These are phyloP conservation scores for Melanotaenia maccullochi DNA, from an alignment of 2,797 vertebrate genomes.

Conservation along the genomic window DNA sequence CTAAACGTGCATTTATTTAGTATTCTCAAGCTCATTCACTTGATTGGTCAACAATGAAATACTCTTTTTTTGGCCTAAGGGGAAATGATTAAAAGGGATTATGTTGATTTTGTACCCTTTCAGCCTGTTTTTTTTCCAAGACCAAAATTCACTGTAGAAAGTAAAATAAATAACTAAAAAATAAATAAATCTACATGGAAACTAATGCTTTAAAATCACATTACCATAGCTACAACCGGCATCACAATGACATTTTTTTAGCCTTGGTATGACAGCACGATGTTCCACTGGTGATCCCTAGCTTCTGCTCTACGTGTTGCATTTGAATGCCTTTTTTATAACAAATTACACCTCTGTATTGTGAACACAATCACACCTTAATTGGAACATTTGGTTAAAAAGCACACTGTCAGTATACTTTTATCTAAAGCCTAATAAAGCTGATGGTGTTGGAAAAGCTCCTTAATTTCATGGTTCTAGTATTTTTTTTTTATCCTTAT, in stretches of 20 bases:
- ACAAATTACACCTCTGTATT: conserved; percentile 14
- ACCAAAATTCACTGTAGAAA: background rate
- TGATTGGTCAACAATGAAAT: background rate
- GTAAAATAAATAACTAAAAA: background rate
- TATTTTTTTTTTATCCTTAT: background rate
- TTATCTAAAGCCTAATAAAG: conserved; percentile 4
- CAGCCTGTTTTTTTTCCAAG: background rate
- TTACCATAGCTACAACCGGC: background rate
- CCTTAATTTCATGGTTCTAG: background rate
- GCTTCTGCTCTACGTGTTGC: background rate
- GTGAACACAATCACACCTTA: conserved; percentile 29
- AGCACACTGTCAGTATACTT: conserved; percentile 8
- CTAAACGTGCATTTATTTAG: background rate
- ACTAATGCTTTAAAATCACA: conserved; percentile 13
- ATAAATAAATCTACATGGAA: conserved; percentile 12
- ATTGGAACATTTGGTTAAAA: conserved; percentile 49
- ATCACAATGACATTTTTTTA: too few relatives aligned
- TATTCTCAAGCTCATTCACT: background rate
- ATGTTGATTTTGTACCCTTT: background rate
- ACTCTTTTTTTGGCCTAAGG: background rate
- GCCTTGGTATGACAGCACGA: too few relatives aligned
- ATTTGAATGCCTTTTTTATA: conserved; percentile 24
- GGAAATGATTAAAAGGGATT: background rate
- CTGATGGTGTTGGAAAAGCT: background rate
- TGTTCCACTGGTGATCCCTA: background rate